phyloP scores from a whole-genome alignment of 2,888 invertebrate genomes.

The Meta bourneti region DNA sequence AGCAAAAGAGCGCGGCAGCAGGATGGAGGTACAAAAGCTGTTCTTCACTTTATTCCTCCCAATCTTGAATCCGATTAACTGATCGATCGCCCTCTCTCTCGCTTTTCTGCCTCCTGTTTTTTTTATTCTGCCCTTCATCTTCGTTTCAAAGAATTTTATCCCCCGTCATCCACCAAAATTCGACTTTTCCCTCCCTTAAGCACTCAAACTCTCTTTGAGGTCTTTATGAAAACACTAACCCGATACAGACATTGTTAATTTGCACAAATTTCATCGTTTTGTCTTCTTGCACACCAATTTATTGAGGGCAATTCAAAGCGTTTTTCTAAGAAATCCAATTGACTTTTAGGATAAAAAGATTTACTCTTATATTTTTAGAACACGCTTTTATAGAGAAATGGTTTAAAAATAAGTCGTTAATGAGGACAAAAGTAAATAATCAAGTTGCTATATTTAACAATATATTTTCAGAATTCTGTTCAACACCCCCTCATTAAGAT shows the following conservation, averaged over 20 bases:
- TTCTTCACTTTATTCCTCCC: slow-evolving; percentile 67
- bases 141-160: slow-evolving; percentile 26
- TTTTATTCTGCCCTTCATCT: slow-evolving; percentile 21
- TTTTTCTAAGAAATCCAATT: background rate
- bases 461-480: too few species aligned
- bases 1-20: slow-evolving; percentile 23
- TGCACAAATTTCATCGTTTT: background rate
- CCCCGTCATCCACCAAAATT: slow-evolving; percentile 11
- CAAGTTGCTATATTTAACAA: too few species aligned
- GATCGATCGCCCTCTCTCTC: slow-evolving; percentile 51
- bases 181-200: background rate
- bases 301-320: background rate
- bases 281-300: background rate
- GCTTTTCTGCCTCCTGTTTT: slow-evolving; percentile 12
- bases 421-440: too few species aligned
- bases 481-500: too few species aligned
- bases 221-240: too few species aligned
- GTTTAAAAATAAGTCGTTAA: too few species aligned
- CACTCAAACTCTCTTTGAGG: background rate
- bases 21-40: slow-evolving; percentile 40
- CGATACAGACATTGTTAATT: background rate
- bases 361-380: too few species aligned
- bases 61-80: slow-evolving; percentile 66
- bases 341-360: too few species aligned
- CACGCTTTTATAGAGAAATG: too few species aligned